Percentiles rank a stretch among this genome's conserved stretches.
Evolutionary conservation across 2,888 invertebrate genomes (phyloP).

Genomic region (Plusia festucae): DNA sequence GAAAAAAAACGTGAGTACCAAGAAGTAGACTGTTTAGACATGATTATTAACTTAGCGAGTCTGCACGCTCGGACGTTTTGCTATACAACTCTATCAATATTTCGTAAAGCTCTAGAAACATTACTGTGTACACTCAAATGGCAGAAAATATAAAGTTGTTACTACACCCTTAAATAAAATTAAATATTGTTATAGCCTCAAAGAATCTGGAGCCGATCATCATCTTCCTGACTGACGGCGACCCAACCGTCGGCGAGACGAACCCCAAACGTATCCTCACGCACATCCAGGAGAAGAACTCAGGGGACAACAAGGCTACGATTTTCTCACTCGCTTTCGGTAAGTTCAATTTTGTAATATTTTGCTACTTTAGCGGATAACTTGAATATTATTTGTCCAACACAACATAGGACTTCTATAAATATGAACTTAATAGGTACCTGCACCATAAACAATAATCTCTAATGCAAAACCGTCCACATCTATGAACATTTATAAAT

Average conservation of each 20-base stretch:
- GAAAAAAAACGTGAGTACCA: not conserved
- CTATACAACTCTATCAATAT: no score
- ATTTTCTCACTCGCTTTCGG: slow-evolving; percentile 93
- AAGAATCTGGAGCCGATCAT: slow-evolving; percentile 89
- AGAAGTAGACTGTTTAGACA: not conserved
- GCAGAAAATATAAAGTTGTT: not conserved
- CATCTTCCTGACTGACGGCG: slow-evolving; percentile 91
- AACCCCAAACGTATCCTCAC: slow-evolving; percentile 86
- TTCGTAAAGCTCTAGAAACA: no score
- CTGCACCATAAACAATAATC: no score
- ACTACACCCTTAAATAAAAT: not conserved
- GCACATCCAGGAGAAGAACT: slow-evolving; percentile 86
- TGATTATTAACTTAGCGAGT: no score
- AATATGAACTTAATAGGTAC: no score
- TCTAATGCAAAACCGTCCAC: no score
- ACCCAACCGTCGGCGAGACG: slow-evolving; percentile 90
- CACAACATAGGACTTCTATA: no score
- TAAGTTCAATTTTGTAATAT: slow-evolving; percentile 58
- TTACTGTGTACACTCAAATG: no score
- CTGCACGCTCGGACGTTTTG: no score
- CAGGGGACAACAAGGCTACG: slow-evolving; percentile 81
- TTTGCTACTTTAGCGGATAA: no score
- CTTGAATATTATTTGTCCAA: no score
- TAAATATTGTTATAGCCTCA: slow-evolving; percentile 51
- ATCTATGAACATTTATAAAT: no score